Base-by-base conservation (phyloP, 2,888 invertebrate genomes). In the Papilio gigon region DNA sequence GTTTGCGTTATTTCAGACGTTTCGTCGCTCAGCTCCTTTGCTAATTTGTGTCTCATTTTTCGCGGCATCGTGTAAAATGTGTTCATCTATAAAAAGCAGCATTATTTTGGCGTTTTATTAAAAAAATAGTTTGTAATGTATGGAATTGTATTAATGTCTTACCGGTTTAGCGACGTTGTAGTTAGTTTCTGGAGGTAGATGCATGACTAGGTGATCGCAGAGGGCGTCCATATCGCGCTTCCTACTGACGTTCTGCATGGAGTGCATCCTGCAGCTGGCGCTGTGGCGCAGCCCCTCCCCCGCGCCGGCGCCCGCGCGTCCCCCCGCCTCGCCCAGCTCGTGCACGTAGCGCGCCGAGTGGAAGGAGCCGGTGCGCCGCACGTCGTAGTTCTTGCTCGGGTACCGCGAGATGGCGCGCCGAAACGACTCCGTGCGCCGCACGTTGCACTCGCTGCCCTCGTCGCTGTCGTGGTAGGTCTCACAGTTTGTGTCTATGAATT, bases 51-150 rank as follows among this genome's bases (percentile, higher is more conserved):
- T 1, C 87, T 85, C 77, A 84, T 83, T 79, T 89, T 91, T 75
- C 89, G 84, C 8, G 92, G 92, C 87, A 92, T 91, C 12, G 92
- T 91, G 75, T 90, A 90, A 74, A 91, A 92, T 42, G 91, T 88
- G 77, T 89, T 90, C 85, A 89, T 88, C 91, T 90, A 77, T 68
- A 86, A 88, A 50, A 30, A 37, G 35, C 63, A 53, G 56, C 35
- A 22, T 42, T 66, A 11, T 25, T 40, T 22, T 58, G 1, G 2
- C 25, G 47, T 42, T 11, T 4, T n/a, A 42, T n/a, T n/a, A 42
- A 50, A 25, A 40, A 37, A 37, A 37, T n/a, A 30, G 14, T 56
- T 56, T 30, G 8, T n/a, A 27, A 56, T n/a, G 30, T 25, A n/a
- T 56, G 9, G n/a, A 30, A 30, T 35, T 35, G 1, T 35, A 9